These are phyloP conservation scores for Drosophila repletoides DNA, from an alignment of 1,140 invertebrate species.

Conservation along the genomic window DNA sequence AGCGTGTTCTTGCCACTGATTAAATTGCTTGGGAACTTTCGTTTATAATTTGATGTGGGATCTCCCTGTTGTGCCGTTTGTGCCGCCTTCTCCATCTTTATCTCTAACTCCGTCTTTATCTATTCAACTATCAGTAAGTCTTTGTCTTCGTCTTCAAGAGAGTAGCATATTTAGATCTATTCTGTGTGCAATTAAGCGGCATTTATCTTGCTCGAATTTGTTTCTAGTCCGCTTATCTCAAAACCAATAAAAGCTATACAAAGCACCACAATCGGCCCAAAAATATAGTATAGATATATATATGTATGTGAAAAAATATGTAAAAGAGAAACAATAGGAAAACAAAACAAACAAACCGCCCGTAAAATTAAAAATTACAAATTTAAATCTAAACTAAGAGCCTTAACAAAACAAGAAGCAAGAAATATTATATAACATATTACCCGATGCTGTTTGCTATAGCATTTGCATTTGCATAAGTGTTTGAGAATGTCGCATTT, in stretches of 20 bases:
- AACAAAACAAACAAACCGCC: background rate
- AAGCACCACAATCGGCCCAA: conserved; percentile 9
- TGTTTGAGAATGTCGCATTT: conserved; percentile 52
- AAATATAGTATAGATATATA: too few species aligned
- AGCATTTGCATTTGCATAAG: conserved; percentile 67
- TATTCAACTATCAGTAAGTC: conserved; percentile 6
- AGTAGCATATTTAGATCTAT: conserved; percentile 30
- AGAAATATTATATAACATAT: conserved; percentile 60
- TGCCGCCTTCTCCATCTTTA: conserved; percentile 15
- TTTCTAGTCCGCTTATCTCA: conserved; percentile 57
- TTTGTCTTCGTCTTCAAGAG: conserved; percentile 18
- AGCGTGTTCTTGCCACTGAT: conserved; percentile 64
- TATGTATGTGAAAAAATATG: conserved; percentile 3
- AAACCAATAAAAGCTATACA: conserved; percentile 47
- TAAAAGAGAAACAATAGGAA: background rate
- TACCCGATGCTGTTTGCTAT: conserved; percentile 61
- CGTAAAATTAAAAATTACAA: conserved; percentile 3
- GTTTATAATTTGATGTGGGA: conserved; percentile 68
- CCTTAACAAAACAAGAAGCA: too few species aligned
- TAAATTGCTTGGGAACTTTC: conserved; percentile 73
- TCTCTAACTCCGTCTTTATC: background rate
- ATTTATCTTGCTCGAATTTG: conserved; percentile 76
- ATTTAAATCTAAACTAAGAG: too few species aligned
- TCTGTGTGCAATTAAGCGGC: conserved; percentile 59
- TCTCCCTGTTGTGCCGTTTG: conserved; percentile 28